These are phyloP conservation scores for Lepisosteus osseus DNA, from an alignment of 2,113 vertebrate species.

Conservation along the genomic window DNA sequence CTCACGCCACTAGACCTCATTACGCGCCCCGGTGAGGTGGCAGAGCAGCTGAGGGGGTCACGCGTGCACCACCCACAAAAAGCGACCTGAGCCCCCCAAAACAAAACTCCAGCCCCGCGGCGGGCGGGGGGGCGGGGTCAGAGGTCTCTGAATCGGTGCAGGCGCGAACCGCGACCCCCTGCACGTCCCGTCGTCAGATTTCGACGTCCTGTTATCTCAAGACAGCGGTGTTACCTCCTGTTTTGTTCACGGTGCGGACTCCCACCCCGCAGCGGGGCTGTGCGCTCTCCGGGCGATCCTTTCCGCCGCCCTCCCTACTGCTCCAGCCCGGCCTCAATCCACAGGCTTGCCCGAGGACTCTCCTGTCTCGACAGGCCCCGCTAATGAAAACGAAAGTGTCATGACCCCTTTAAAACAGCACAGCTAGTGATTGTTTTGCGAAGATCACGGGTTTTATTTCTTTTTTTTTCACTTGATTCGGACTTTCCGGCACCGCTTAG, in stretches of 20 bases:
- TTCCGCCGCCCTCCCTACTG: slow-evolving; percentile 15
- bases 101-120: too few species aligned
- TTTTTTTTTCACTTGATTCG: background rate
- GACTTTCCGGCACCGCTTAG: slow-evolving; percentile 19
- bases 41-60: background rate
- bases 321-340: slow-evolving; percentile 31
- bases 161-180: background rate
- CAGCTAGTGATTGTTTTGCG: background rate
- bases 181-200: background rate
- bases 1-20: background rate
- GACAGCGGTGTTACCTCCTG: slow-evolving; percentile 11
- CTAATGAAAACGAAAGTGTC: background rate
- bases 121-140: background rate
- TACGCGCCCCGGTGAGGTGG: background rate
- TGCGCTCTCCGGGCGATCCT: slow-evolving; percentile 15
- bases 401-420: background rate
- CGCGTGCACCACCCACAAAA: too few species aligned
- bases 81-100: too few species aligned
- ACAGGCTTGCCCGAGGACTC: slow-evolving; percentile 46
- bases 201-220: background rate
- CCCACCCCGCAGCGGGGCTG: background rate
- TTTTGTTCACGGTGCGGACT: slow-evolving; percentile 7
- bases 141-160: background rate
- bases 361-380: slow-evolving; percentile 49
- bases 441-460: background rate